Evolutionary conservation across 2,113 vertebrate genomes (phyloP), one percentile per base, ranked within the genome.

Genomic region (Corythoichthys intestinalis): DNA sequence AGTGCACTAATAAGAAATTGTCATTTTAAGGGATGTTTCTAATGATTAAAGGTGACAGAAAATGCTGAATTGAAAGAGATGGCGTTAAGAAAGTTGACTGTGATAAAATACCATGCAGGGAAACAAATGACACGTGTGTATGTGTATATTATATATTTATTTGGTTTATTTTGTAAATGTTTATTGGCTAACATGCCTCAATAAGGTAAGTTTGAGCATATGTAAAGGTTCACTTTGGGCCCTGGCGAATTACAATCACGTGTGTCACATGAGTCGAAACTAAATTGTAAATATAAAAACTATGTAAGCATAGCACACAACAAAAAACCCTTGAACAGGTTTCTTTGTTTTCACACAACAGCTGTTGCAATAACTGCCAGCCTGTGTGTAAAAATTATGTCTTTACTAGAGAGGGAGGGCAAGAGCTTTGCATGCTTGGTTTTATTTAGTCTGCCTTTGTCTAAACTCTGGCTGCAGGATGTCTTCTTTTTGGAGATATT

Each of bases 61-160:
- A 74, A 72, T 70, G 68, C 54, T 67, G 75, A 85, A 86, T 75
- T 80, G 67, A 66, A 82, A 76, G 77, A 72, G 69, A 79, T 28
- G 76, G 83, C 71, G 84, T 81, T 76, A 71, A 78, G 82, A 83
- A 86, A 83, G 82, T 37, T 86, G 86, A 89, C 86, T 89, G 86
- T 90, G 85, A 91, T 90, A 77, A 86, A 91, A 86, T 76, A 72
- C 86, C 78, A 65, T 71, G 84, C 70, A 65, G 72, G 56, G 67
- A 84, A 81, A 74, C 83, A 83, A 85, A 88, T 85, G 78, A 84
- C 77, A 71, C 46, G 71, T n/a, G 73, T 58, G 67, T 38, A 57
- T 67, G 67, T 34, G 34, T 14, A 57, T 74, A 0, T 14, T 28
- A 28, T 28, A 28, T 28, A 28, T 28, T 28, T 28, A 28, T 28